Evolutionary conservation across 2,888 invertebrate species (phyloP).

Genomic region (Amblyjoppa fuscipennis): DNA sequence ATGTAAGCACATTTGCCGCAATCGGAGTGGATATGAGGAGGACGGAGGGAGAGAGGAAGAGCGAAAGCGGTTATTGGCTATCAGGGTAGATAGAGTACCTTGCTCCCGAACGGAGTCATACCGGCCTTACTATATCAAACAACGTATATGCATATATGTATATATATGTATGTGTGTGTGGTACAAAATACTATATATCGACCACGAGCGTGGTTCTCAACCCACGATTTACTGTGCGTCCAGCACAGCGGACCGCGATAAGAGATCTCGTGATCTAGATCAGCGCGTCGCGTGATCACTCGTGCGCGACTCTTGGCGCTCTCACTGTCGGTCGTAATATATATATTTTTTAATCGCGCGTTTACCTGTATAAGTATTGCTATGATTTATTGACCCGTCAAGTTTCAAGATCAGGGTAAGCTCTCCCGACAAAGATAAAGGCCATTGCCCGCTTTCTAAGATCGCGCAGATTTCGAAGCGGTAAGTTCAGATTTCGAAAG

Average conservation of each 20-base stretch:
- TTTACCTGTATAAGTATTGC: conserved; percentile 4
- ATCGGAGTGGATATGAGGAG: conserved; percentile 7
- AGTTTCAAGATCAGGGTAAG: conserved; percentile 54
- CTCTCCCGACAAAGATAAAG: conserved; percentile 33
- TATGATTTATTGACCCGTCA: conserved; percentile 36
- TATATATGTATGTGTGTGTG: not conserved
- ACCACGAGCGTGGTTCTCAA: conserved; percentile 22
- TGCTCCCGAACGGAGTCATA: conserved; percentile 73
- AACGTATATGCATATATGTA: conserved; percentile 11
- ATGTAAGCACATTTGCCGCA: not conserved
- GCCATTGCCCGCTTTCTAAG: conserved; percentile 31
- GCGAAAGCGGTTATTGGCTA: conserved; percentile 75
- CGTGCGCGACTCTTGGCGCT: conserved; percentile 54
- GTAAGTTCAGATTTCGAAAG: not conserved
- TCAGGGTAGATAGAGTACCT: conserved; percentile 75
- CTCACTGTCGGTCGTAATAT: conserved; percentile 32
- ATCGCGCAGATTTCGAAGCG: not conserved
- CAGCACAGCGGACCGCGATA: conserved; percentile 36
- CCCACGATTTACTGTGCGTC: conserved; percentile 20
- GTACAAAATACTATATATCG: conserved; percentile 8
- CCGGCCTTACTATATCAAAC: conserved; percentile 26
- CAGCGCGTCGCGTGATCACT: conserved; percentile 63
- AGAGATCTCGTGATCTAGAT: conserved; percentile 63
- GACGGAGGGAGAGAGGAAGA: conserved; percentile 47
- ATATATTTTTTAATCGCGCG: not conserved